phyloP scores from a whole-genome alignment of 1,140 invertebrate genomes.

The Drosophila mayri region DNA sequence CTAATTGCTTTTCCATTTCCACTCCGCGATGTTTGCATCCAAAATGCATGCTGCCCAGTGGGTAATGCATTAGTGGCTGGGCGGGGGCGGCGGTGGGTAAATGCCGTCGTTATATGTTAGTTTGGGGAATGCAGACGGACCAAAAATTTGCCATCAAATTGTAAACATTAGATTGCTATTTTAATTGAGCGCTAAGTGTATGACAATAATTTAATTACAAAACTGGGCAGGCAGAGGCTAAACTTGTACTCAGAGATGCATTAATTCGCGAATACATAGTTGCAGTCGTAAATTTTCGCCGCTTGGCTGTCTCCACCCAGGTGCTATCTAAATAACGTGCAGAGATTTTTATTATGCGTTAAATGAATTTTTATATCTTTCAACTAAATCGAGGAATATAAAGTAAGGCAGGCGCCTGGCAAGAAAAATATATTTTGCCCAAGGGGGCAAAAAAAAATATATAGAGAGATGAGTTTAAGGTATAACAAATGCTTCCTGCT shows the following conservation, averaged over 20 bases:
- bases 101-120: conserved; percentile 3
- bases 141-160: conserved; percentile 73
- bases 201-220: conserved; percentile 77
- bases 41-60: conserved; percentile 7
- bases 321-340: conserved; percentile 68
- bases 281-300: conserved; percentile 43
- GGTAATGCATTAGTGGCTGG: conserved; percentile 34
- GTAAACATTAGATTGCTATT: conserved; percentile 62
- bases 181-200: conserved; percentile 72
- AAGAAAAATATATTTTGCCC: neutral
- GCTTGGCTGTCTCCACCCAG: conserved; percentile 32
- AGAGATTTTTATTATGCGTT: conserved; percentile 79
- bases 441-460: neutral
- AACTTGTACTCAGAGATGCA: conserved; percentile 14
- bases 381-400: conserved; percentile 39
- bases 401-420: conserved; percentile 1
- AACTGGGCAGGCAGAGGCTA: conserved; percentile 40
- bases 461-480: neutral
- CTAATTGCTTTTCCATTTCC: conserved; percentile 77
- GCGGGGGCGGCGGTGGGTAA: conserved; percentile 12
- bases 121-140: conserved; percentile 31
- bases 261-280: conserved; percentile 34
- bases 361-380: conserved; percentile 80
- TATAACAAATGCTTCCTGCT: conserved; percentile 6
- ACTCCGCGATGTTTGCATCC: conserved; percentile 20